Base-by-base conservation (phyloP, 2,888 invertebrate species). In the Orthosia cruda region DNA sequence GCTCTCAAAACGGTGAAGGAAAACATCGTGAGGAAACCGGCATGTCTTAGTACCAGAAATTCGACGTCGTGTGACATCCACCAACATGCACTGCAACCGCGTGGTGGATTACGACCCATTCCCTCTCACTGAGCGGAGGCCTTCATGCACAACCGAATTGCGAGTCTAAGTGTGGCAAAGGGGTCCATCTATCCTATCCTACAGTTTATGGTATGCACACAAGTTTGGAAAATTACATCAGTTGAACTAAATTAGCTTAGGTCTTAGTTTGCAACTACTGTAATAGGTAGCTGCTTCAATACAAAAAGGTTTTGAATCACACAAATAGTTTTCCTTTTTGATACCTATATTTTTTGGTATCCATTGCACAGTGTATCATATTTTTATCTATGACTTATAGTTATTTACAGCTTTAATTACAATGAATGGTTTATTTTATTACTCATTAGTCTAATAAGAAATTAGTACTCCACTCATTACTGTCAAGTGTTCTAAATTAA, bases 321-420 rank as follows among this genome's bases (percentile, higher is more conserved):
- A 74, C 26, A 67, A 75, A 67, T 75, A 55, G 26, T 55, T 75
- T 62, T 67, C 61, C 49, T 45, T 45, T 45, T 73, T 11, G 16
- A 3, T 20, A 20, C 13, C 2, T 40, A 54, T 4, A 18, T 50
- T 57, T 40, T 52, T 58, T 20, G 5, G 9, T 13, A 23, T n/a
- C 4, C 9, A 26, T 4, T 18, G 18, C 45, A 61, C 15, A 49
- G 54, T 54, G 13, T 16, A 5, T 4, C 13, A 11, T 54, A 20
- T 7, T 12, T 18, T 26, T 16, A 20, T 20, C 0, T 16, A 20
- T 49, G 47, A 47, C 20, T 55, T 15, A 12, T 5, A 54, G n/a
- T 20, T 66, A 45, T 64, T 23, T 54, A 16, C n/a, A 47, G 16
- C 12, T 23, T 57, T 40, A 0, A 49, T 23, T 57, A 67, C 26